Base-by-base conservation (phyloP, 2,113 vertebrate genomes). In the Triplophysa tibetana region DNA sequence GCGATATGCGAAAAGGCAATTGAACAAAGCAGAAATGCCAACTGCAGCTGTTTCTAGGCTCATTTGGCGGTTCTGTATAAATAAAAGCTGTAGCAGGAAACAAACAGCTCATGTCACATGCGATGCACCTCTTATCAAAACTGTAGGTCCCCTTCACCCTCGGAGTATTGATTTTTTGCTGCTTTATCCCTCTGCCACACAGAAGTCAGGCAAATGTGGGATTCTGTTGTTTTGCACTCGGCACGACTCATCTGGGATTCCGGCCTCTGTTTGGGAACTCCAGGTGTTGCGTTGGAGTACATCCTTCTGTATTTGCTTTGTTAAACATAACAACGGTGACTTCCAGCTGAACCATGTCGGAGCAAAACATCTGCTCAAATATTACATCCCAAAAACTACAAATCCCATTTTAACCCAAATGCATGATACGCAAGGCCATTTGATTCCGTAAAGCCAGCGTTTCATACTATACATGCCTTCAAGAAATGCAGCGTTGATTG, bases 221-320 rank as follows among this genome's bases (percentile, higher is more conserved):
- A 19, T 66, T 43, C 3, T 8, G 33, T 66, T 77, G 61, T 78
- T 73, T 73, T 77, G 10, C 6, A 41, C 16, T 70, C 63, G 41
- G 64, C 75, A 61, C 3, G 1, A 24, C 29, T 69, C 65, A 38
- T 52, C 7, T 29, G 77, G 77, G 77, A 38, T 54, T 38, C 29
- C 41, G 29, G 38, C 43, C 54, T 26, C 43, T 80, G 70, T 80
- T 61, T 83, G 65, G 63, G 41, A 75, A 80, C 52, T 83, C 77
- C 75, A 78, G 70, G 64, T 80, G 77, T 79, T 80, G 63, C 33
- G 6, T 11, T 73, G 48, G 60, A 78, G 67, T 50, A 13, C 8
- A 61, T 24, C 33, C 48, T 67, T 72, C n/a, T 75, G 52, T 73
- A 79, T 83, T 75, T 75, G 64, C 69, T 63, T 68, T 24, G 64